Evolutionary conservation across 2,888 invertebrate genomes (phyloP).

Genomic region (Allolobophora icterica): DNA sequence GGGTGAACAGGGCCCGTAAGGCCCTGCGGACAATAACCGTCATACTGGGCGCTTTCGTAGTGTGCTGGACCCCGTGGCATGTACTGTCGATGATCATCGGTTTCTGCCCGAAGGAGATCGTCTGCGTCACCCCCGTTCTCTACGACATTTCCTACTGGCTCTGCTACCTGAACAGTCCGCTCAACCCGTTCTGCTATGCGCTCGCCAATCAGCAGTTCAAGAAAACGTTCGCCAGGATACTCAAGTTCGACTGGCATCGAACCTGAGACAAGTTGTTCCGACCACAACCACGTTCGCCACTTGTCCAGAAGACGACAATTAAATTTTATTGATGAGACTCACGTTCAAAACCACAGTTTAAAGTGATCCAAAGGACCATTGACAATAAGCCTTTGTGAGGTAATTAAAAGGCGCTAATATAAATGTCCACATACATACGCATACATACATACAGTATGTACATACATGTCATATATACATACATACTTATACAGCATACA

Average conservation of each 20-base stretch:
- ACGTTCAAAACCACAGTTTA: background rate
- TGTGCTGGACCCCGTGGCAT: slow-evolving; percentile 99
- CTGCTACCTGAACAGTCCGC: slow-evolving; percentile 69
- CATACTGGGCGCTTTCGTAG: slow-evolving; percentile 92
- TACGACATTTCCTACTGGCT: slow-evolving; percentile 56
- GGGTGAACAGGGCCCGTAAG: slow-evolving; percentile 96
- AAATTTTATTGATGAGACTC: background rate
- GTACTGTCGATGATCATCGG: slow-evolving; percentile 93
- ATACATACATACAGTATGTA: too few relatives aligned
- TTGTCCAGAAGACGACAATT: too few relatives aligned
- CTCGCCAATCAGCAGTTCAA: slow-evolving; percentile 99
- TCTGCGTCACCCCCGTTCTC: slow-evolving; percentile 53
- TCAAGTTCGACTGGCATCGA: slow-evolving; percentile 80
- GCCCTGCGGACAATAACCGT: slow-evolving; percentile 98
- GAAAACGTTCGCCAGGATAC: slow-evolving; percentile 93
- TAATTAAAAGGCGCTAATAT: too few relatives aligned
- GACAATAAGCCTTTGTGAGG: too few relatives aligned
- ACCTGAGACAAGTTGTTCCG: slow-evolving; percentile 50
- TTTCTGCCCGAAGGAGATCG: slow-evolving; percentile 73
- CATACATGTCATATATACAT: too few relatives aligned
- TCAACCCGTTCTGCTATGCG: slow-evolving; percentile 99
- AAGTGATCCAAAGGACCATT: background rate
- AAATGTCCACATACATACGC: too few relatives aligned
- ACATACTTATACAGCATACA: too few relatives aligned
- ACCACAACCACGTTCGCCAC: background rate